Base-by-base conservation (phyloP, 2,797 vertebrate species). In the Alectoris magna region DNA sequence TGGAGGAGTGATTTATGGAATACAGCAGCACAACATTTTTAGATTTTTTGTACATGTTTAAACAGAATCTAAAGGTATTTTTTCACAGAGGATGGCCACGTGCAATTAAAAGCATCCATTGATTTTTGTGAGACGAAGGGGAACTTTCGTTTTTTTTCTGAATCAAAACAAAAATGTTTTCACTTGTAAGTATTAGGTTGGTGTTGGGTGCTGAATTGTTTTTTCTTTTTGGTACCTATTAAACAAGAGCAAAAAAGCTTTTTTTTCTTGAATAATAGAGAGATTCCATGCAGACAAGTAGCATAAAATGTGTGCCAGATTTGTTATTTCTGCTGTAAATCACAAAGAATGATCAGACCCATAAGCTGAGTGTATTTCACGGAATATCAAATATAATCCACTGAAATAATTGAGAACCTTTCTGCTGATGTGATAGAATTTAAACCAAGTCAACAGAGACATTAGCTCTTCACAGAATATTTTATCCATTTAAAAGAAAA, bases 1-100 rank as follows among this genome's bases (percentile, higher is more conserved):
- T 91, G 85, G 73, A 86, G 82, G 48, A 95, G 23, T 95, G 92
- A 96, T 95, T 96, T 95, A 94, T 95, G 63, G 31, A 29, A 38
- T 3, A 53, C 21, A 79, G 67, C 18, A 6, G 56, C 26, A 84
- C 64, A 92, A 86, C 87, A 84, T 83, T 60, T 85, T 56, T 70
- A 73, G 56, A 10, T 22, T 29, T 94, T 91, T 84, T 64, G 24
- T 60, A 59, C 70, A 3, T 43, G n/a, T 86, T 93, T 4, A 10
- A 82, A 92, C 63, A 86, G 51, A 94, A 76, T 72, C 46, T 51
- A 70, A 78, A 24, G 56, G 11, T n/a, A 2, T 56, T 81, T 69
- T 93, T 78, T 44, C 36, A 71, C 38, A 68, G 21, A 59, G 15
- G 39, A 69, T 70, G 24, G 2, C 4, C 17, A 59, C 11, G 1